These are phyloP conservation scores for Herpetotheres cachinnans DNA, from an alignment of 2,113 vertebrate species.

Conservation along the genomic window DNA sequence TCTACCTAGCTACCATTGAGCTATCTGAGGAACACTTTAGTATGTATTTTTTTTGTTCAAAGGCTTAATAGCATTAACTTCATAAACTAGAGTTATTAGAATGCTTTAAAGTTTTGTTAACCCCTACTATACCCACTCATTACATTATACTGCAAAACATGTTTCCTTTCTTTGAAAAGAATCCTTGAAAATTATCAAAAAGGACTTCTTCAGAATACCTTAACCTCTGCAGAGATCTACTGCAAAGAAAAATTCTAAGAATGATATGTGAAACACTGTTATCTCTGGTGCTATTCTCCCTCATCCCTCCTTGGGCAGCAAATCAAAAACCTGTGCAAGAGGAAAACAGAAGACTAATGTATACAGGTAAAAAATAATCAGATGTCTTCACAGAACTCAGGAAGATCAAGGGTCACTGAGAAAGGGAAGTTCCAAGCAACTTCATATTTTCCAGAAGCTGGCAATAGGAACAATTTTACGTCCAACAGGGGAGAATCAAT, in stretches of 20 bases:
- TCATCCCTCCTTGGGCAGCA: neutral
- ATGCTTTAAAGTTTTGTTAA: neutral
- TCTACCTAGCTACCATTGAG: neutral
- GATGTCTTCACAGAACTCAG: neutral
- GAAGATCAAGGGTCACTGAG: neutral
- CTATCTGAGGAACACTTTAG: neutral
- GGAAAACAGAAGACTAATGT: neutral
- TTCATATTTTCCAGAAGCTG: neutral
- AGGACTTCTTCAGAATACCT: neutral
- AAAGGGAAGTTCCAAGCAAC: neutral
- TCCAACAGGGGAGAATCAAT: neutral
- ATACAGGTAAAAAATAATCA: neutral
- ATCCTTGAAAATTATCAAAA: neutral
- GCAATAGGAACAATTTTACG: neutral
- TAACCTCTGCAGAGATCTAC: neutral
- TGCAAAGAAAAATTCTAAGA: neutral
- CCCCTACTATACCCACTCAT: neutral
- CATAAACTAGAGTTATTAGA: neutral
- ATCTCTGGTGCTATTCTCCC: neutral
- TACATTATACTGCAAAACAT: neutral
- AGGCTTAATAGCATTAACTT: neutral
- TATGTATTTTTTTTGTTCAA: neutral
- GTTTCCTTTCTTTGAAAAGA: neutral
- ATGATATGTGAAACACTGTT: neutral
- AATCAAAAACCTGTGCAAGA: neutral